These are phyloP conservation scores for Cyclura pinguis DNA, from an alignment of 2,797 vertebrate genomes.

Conservation along the genomic window DNA sequence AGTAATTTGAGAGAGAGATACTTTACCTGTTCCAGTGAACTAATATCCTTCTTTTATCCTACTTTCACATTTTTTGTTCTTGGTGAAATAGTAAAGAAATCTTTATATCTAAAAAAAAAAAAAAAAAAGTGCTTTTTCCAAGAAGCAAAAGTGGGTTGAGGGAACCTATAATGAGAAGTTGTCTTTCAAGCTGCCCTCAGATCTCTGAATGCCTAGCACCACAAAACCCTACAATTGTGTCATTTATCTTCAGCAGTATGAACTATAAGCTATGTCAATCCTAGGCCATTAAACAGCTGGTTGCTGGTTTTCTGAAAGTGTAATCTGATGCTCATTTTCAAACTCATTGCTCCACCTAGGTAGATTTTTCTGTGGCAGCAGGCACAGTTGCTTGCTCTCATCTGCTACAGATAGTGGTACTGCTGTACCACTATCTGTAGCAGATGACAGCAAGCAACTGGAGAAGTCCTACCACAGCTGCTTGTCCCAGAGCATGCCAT, in stretches of 20 bases:
- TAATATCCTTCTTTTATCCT: background rate
- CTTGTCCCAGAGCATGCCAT: too few species aligned
- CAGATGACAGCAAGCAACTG: background rate
- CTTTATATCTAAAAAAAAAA: background rate
- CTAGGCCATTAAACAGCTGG: background rate
- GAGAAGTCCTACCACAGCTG: too few species aligned
- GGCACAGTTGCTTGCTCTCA: too few species aligned
- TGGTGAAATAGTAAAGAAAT: background rate
- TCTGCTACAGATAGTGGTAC: too few species aligned
- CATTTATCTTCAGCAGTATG: background rate
- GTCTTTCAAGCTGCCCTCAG: background rate
- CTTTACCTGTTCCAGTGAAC: background rate
- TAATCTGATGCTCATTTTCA: background rate
- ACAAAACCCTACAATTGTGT: background rate
- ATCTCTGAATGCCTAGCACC: background rate
- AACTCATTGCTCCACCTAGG: background rate
- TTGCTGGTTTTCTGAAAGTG: background rate
- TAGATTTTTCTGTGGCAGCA: background rate
- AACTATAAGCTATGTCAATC: too few species aligned
- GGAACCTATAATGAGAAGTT: background rate
- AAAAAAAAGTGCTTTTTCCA: background rate
- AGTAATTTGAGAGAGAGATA: background rate
- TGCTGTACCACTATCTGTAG: background rate
- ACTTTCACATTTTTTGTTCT: background rate
- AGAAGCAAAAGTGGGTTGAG: background rate